Base-by-base conservation (phyloP, 2,797 vertebrate species). In the Jordanella pulchra region DNA sequence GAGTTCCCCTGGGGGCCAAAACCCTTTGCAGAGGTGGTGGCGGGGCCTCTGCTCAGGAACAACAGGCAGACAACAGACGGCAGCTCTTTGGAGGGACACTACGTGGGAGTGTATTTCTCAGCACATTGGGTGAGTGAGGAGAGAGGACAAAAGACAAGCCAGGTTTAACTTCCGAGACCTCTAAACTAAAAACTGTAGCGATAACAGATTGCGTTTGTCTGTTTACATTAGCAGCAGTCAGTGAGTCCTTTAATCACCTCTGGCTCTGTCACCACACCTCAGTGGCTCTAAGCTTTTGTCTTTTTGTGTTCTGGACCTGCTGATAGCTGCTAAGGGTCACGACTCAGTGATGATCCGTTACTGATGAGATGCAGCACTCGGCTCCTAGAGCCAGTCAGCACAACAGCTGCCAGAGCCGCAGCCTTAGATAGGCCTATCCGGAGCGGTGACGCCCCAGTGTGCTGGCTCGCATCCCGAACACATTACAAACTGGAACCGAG, bases 1-100 rank as follows among this genome's bases (percentile, higher is more conserved):
- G 98, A 99, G 93, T 99, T 99, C 87, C 98, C 98, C 0, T 99
- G 98, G 98, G 97, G 97, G 35, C 97, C 97, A 48, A 99, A 97
- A 90, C 97, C 98, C 45, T 99, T 99, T 93, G 95, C 95, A 17
- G 97, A 99, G 94, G 97, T 99, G 84, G 96, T 98, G 86, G 95
- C 96, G 0, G 98, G 98, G 66, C 95, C 96, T 79, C 94, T 99
- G 91, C 95, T 98, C 77, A 94, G 95, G 88, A 97, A 94, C 93
- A 97, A 95, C 0, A 96, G 96, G 73, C 96, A 98, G 93, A 95
- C 94, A 0, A 89, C 96, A 84, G 97, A 99, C 90, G 96, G 96
- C 94, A 93, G 87, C 78, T 92, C 94, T 84, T 93, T 99, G 94
- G 97, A 99, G 88, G 97, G 97, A 71, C 97, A 96, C 67, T 96